Base-by-base conservation (phyloP, 1,140 invertebrate genomes). In the Calliphora vicina region DNA sequence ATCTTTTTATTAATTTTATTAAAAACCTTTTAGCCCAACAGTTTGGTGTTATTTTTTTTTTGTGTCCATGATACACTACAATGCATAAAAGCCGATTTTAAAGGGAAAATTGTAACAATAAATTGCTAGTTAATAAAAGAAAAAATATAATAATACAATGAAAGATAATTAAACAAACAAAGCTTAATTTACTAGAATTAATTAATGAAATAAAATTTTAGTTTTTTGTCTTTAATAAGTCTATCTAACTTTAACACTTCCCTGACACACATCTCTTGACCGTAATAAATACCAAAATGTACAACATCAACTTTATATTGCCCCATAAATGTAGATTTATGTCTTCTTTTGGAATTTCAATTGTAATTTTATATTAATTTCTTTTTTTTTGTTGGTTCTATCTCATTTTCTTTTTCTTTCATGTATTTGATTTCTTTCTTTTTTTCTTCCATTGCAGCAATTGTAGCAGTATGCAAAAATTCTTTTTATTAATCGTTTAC, bases 71-170 rank as follows among this genome's bases (percentile, higher is more conserved):
- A 57, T n/a, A n/a, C 6, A 17, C 15, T n/a, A 57, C 50, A 57
- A 57, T 6, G 15, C 1, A 67, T 23, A 8, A 23, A 67, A n/a
- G n/a, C n/a, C n/a, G 61, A 67, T 25, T 20, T 67, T 23, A 23
- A 23, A 67, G n/a, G 25, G 61, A 67, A 67, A 67, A 67, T 67
- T 67, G n/a, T 50, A 67, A 67, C 61, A 67, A 67, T 67, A 67
- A 20, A 6, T 23, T 35, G 35, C 35, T 35, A 10, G 0, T 35
- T 35, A 35, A 35, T 35, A 35, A 10, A 8, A 35, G 35, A 35
- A 5, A 35, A 35, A 35, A 2, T n/a, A n/a, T n/a, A n/a, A 35
- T 8, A 35, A 5, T 35, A 35, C 4, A 35, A 35, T 1, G 35
- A 35, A 5, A 35, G 6, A 35, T 0, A 35, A 8, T 35, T 35